These are phyloP conservation scores for Artibeus jamaicensis DNA, from an alignment of 2,797 vertebrate species.

Conservation along the genomic window DNA sequence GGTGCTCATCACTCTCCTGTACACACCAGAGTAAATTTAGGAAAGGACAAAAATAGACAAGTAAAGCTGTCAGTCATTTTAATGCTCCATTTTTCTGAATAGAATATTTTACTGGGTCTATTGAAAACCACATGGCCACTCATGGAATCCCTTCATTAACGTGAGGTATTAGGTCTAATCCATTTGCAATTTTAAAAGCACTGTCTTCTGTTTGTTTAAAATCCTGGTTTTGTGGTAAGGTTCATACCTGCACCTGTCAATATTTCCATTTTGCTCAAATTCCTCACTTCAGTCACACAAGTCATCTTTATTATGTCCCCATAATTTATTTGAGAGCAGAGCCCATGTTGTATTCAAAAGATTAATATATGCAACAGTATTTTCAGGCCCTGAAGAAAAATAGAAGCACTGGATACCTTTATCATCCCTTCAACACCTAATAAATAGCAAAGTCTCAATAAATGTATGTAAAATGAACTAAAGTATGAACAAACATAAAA, in stretches of 20 bases:
- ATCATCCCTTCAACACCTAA: not conserved
- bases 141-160: not conserved
- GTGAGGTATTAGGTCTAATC: not conserved
- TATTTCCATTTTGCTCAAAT: not conserved
- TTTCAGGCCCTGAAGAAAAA: not conserved
- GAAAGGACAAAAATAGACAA: not conserved
- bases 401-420: not conserved
- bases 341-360: not conserved
- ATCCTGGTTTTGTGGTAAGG: not conserved
- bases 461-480: not conserved
- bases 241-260: not conserved
- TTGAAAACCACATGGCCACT: not conserved
- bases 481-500: not conserved
- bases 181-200: slow-evolving; percentile 16
- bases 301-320: not conserved
- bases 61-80: not conserved
- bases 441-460: not conserved
- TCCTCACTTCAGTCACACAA: not conserved
- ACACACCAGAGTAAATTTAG: not conserved
- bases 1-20: not conserved
- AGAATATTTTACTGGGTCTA: slow-evolving; percentile 13
- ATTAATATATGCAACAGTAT: not conserved
- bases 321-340: not conserved
- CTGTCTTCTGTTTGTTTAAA: not conserved
- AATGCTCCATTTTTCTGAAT: not conserved